phyloP scores from a whole-genome alignment of 1,140 invertebrate species.

The Aphidius gifuensis region DNA sequence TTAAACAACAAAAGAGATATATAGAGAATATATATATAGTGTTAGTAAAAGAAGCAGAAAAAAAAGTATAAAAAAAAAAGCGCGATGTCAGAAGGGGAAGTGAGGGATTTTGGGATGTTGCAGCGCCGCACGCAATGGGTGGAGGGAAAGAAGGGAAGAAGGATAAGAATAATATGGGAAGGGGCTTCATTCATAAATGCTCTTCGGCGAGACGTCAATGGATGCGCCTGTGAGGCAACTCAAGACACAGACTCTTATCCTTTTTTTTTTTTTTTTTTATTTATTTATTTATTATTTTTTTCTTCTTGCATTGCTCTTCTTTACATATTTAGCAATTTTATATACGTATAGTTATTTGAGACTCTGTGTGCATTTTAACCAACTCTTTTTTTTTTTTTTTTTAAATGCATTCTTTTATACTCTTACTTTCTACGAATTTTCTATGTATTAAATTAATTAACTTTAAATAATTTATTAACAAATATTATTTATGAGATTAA shows the following conservation, averaged over 20 bases:
- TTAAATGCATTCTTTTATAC: too few species aligned
- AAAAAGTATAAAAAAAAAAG: neutral
- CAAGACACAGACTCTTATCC: constrained; percentile 30
- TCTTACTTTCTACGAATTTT: too few species aligned
- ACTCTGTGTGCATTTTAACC: too few species aligned
- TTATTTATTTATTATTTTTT: neutral
- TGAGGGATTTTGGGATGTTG: neutral
- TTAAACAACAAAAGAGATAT: neutral
- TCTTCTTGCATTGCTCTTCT: neutral
- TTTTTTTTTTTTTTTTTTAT: neutral
- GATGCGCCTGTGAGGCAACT: constrained; percentile 43
- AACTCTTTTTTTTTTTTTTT: too few species aligned
- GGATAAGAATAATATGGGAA: constrained; percentile 16
- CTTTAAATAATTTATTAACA: too few species aligned
- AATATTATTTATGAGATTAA: too few species aligned
- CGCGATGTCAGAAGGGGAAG: neutral
- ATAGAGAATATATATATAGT: too few species aligned
- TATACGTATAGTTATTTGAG: neutral
- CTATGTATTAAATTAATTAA: too few species aligned
- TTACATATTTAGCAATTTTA: neutral
- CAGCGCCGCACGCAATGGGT: neutral
- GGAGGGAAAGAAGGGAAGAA: constrained; percentile 16
- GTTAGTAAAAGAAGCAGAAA: neutral
- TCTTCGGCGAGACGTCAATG: constrained; percentile 43
- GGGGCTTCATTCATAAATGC: constrained; percentile 47